These are phyloP conservation scores for Pseudopodoces humilis DNA, from an alignment of 2,113 vertebrate species.

Conservation along the genomic window DNA sequence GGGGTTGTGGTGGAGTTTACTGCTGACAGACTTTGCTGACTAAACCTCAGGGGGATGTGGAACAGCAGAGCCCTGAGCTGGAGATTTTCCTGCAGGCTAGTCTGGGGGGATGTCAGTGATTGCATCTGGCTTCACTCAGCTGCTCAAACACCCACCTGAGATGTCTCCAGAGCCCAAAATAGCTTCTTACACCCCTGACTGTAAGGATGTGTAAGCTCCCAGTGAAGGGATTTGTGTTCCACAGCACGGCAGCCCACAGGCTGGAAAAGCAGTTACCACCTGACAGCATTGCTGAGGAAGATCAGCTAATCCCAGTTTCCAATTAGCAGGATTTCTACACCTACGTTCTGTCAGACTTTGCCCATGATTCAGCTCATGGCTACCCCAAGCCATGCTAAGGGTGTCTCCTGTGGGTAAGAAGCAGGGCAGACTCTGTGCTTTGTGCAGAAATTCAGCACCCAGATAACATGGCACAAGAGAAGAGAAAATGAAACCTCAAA, in stretches of 20 bases:
- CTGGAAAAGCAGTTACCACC: background rate
- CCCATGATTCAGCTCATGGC: background rate
- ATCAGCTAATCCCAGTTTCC: background rate
- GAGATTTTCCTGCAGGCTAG: background rate
- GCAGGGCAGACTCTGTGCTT: background rate
- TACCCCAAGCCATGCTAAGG: background rate
- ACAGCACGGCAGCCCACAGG: background rate
- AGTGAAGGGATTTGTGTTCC: background rate
- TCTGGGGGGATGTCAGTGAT: too few relatives aligned
- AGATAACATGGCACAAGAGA: rapidly evolving
- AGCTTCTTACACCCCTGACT: background rate
- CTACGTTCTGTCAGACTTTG: background rate
- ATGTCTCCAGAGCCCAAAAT: background rate
- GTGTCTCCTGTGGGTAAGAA: background rate
- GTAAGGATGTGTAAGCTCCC: background rate
- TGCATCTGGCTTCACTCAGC: rapidly evolving
- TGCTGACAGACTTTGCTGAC: background rate
- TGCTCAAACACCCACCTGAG: background rate
- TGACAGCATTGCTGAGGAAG: background rate
- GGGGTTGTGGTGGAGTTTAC: background rate
- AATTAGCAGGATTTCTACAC: background rate
- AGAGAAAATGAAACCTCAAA: background rate
- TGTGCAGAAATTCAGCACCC: background rate
- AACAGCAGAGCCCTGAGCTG: background rate
- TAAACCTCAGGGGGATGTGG: background rate